Percentiles rank a stretch among this genome's conserved stretches.
Conservation (phyloP, 2,113 vertebrate species). For the Oenanthe melanoleuca region DNA sequence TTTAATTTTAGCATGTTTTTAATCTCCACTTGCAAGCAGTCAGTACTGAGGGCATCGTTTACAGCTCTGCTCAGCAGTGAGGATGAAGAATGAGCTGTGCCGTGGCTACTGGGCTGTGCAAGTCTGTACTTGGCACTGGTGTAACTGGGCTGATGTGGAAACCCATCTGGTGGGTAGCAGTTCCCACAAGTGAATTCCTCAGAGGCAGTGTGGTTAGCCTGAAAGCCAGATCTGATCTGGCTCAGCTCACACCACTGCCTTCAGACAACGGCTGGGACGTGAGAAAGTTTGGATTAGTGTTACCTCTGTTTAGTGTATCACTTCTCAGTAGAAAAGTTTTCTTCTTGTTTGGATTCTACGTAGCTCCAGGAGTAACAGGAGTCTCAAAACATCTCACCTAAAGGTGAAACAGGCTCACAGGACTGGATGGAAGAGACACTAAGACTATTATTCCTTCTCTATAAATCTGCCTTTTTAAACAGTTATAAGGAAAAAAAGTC, state of each 20-base stretch:
- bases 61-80: not conserved
- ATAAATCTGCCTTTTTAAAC: not conserved
- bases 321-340: not conserved
- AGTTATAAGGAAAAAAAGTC: not conserved
- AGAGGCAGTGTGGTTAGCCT: not conserved
- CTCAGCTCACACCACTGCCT: not conserved
- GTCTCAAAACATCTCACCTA: not conserved
- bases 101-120: not conserved
- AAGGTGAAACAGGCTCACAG: not conserved
- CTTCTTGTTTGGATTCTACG: not conserved
- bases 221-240: constrained; percentile 26
- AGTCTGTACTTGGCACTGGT: not conserved
- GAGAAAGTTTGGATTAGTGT: not conserved
- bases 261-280: not conserved
- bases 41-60: rapidly evolving
- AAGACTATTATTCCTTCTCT: not conserved
- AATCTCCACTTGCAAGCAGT: not conserved
- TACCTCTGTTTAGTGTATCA: not conserved
- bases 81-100: not conserved
- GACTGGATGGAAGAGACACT: not conserved
- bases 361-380: not conserved
- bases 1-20: not conserved
- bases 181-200: not conserved
- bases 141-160: not conserved
- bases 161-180: not conserved